Evolutionary conservation across 2,113 vertebrate species (phyloP).

Genomic region (Bostrychus sinensis): DNA sequence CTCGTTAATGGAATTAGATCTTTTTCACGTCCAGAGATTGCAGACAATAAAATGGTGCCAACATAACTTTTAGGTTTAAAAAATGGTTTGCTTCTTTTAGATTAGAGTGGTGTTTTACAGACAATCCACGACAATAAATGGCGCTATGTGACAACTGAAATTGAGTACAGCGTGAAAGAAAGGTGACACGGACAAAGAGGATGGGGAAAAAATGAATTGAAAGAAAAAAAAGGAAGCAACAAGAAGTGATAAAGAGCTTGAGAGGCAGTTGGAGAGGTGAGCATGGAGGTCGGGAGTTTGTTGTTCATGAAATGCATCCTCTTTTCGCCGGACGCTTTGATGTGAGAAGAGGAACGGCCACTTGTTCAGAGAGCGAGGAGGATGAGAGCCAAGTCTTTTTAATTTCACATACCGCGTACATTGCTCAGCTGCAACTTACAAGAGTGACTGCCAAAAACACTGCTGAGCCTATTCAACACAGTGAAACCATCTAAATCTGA

Average conservation of each 20-base stretch:
- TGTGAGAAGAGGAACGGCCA: slow-evolving; percentile 37
- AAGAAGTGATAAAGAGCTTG: slow-evolving; percentile 9
- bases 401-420: slow-evolving; percentile 32
- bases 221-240: slow-evolving; percentile 19
- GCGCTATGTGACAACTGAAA: neutral
- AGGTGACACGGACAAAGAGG: slow-evolving; percentile 6
- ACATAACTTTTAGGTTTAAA: neutral
- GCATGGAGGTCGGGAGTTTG: slow-evolving; percentile 57
- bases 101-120: neutral
- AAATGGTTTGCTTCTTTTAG: neutral
- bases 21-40: slow-evolving; percentile 8
- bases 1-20: slow-evolving; percentile 7
- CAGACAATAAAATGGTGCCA: neutral
- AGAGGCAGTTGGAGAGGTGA: slow-evolving; percentile 32
- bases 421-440: slow-evolving; percentile 14
- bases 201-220: slow-evolving; percentile 35
- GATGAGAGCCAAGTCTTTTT: slow-evolving; percentile 18
- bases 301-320: slow-evolving; percentile 49
- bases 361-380: slow-evolving; percentile 36
- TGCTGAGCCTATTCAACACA: neutral
- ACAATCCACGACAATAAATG: neutral
- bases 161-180: slow-evolving; percentile 9
- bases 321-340: slow-evolving; percentile 40
- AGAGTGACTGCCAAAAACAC: neutral
- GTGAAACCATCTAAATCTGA: neutral